Percentiles rank a stretch among this genome's conserved stretches.
Conservation (phyloP, 1,140 invertebrate genomes). For the Saccostrea glomerata region DNA sequence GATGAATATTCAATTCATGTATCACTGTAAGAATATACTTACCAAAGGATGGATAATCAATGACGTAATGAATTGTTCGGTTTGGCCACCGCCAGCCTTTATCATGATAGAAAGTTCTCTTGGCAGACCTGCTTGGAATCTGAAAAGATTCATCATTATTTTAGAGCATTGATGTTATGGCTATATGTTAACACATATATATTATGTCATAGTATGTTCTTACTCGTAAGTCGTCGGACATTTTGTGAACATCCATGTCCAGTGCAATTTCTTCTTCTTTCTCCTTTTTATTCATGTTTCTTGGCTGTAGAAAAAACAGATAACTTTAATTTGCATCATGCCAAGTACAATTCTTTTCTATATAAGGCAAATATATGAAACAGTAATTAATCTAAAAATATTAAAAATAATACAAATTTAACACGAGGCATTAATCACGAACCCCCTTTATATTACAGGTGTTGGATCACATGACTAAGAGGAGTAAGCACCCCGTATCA, state of each 20-base stretch:
- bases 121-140: background rate
- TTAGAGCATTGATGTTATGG: background rate
- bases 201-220: background rate
- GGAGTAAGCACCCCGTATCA: no score
- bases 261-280: background rate
- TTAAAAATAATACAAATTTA: no score
- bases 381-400: no score
- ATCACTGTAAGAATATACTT: background rate
- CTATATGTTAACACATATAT: background rate
- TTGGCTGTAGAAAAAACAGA: background rate
- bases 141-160: background rate
- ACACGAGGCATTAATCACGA: no score
- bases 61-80: background rate
- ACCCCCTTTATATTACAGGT: no score
- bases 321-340: no score
- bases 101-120: background rate
- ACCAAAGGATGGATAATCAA: conserved; percentile 11
- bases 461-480: no score
- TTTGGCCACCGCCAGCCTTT: background rate
- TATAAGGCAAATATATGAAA: no score
- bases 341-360: no score
- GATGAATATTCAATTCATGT: no score
- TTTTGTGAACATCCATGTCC: background rate
- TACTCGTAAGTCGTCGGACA: background rate
- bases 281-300: background rate